Evolutionary conservation across 1,140 invertebrate genomes (phyloP), one percentile per base, ranked within the genome.

Genomic region (Diabrotica virgifera): DNA sequence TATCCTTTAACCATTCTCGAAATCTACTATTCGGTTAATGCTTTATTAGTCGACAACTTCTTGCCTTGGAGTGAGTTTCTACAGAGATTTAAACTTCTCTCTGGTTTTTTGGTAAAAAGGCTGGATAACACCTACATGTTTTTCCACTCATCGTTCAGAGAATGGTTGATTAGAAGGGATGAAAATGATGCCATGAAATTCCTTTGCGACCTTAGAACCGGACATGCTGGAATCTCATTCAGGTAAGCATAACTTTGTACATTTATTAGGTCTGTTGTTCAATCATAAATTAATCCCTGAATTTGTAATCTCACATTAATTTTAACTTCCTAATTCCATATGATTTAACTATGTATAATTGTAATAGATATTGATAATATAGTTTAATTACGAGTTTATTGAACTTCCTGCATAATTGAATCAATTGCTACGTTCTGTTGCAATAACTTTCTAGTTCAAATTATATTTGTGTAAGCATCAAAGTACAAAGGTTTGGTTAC

Each of bases 61-160:
- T 77, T 94, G 66, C 87, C 91, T n/a, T 95, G 93, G 90, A 89
- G 92, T 56, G 93, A 95, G 68, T 95, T 97, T 75, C 83, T 95
- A 60, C 88, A 92, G 74, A 85, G 91, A 74, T 92, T 95, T 71
- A 92, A 93, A 78, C 83, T 88, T 63, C 85, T 95, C 9, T 87
- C 89, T 59, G 92, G 91, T 57, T 93, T 97, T 73, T 82, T 98
- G 2, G 90, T 95, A 59, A 93, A 94, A 76, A 84, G 95, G 52
- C 83, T 91, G 61, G 95, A 97, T 79, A 91, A 93, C 74, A 96
- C 94, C 0, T 95, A 94, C 80, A 96, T 97, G 93, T 96, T 97
- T 77, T 96, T 97, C 78, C 95, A 98, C 79, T 94, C 95, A 0
- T 94, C 94, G 8, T 95, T 98, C 79, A 91, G 95, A 82, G 96